A percentile compares a stretch with the other conserved stretches of the same genome.
Conservation (phyloP, 2,113 vertebrate genomes). For the Caretta caretta region DNA sequence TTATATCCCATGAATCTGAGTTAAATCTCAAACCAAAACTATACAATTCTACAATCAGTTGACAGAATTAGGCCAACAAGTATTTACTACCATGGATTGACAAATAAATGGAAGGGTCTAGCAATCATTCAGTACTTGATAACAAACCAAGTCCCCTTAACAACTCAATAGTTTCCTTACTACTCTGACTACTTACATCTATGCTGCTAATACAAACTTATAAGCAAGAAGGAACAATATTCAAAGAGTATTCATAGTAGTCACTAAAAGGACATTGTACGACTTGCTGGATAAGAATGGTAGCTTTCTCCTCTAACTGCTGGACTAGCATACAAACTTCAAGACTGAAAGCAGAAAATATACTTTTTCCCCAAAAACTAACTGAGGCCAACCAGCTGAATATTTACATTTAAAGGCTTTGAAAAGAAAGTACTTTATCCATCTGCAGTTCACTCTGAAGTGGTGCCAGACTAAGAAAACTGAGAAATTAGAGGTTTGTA, state of each 20-base stretch:
- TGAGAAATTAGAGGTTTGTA: not conserved
- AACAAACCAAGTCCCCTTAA: not conserved
- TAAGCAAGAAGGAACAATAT: not conserved
- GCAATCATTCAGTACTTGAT: not conserved
- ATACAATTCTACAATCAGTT: not conserved
- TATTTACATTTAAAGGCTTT: not conserved
- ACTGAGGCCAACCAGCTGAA: not conserved
- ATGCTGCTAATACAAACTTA: not conserved
- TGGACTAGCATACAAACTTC: not conserved
- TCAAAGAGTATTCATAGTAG: not conserved
- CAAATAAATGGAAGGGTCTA: constrained; percentile 5
- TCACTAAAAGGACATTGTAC: not conserved
- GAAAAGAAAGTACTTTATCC: constrained; percentile 12
- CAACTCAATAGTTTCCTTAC: not conserved
- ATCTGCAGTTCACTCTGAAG: not conserved
- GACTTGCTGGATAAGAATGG: not conserved
- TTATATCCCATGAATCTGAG: too few species aligned
- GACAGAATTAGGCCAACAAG: not conserved
- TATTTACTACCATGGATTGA: not conserved
- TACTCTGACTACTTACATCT: not conserved
- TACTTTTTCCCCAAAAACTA: not conserved
- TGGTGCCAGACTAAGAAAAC: not conserved
- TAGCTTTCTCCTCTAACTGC: constrained; percentile 6
- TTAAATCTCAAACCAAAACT: not conserved
- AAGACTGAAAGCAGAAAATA: not conserved